These are phyloP conservation scores for Apogon talboti DNA, from an alignment of 2,797 vertebrate genomes.

Conservation along the genomic window DNA sequence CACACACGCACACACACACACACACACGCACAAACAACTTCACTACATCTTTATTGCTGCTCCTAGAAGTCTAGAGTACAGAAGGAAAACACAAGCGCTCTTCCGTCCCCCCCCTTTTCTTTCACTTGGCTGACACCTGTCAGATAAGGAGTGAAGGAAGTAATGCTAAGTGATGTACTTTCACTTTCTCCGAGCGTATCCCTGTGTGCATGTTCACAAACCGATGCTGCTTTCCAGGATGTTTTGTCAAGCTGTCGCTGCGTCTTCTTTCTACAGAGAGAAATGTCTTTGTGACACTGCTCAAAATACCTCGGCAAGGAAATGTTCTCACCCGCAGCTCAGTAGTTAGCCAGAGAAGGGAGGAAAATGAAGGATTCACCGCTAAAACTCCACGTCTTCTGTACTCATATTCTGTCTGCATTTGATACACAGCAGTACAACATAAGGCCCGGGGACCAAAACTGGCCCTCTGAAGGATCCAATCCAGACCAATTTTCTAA, in stretches of 20 bases:
- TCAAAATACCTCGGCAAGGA: constrained; percentile 35
- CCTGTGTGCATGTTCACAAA: constrained; percentile 35
- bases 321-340: background rate
- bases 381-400: background rate
- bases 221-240: constrained; percentile 18
- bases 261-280: constrained; percentile 17
- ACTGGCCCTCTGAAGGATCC: no score
- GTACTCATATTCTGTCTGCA: background rate
- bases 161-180: constrained; percentile 48
- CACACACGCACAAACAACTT: constrained; percentile 31
- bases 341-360: constrained; percentile 22
- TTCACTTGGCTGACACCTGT: constrained; percentile 50
- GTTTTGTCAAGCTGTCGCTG: constrained; percentile 57
- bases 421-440: background rate
- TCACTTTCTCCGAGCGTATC: constrained; percentile 14
- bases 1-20: constrained; percentile 27
- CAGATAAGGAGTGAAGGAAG: constrained; percentile 49
- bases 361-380: background rate
- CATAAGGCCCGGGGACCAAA: no score
- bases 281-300: constrained; percentile 31
- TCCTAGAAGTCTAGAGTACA: constrained; percentile 27
- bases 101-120: constrained; percentile 21
- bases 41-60: constrained; percentile 51
- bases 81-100: constrained; percentile 34
- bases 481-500: background rate